Percentiles rank a stretch among this genome's conserved stretches.
Evolutionary conservation across 2,113 vertebrate species (phyloP).

Genomic region (Pelecanoides urinatrix): DNA sequence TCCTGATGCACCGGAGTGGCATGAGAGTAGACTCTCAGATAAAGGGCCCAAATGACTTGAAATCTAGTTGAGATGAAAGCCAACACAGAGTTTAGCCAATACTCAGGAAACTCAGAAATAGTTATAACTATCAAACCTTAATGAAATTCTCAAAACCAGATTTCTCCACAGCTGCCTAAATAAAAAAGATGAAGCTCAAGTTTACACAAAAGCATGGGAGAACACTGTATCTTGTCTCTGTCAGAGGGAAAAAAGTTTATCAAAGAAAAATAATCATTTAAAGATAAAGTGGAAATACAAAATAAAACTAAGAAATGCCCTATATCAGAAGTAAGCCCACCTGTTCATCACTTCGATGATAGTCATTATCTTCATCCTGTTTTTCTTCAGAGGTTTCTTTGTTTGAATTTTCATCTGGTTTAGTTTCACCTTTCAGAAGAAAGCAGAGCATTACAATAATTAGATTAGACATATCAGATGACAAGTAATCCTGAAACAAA

Average conservation of each 20-base stretch:
- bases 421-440: constrained; percentile 82
- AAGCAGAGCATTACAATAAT: neutral
- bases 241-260: neutral
- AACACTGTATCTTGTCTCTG: neutral
- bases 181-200: neutral
- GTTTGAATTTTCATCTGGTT: constrained; percentile 84
- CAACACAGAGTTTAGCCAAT: neutral
- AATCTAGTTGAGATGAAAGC: neutral
- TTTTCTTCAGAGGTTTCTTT: constrained; percentile 91
- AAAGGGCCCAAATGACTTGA: neutral
- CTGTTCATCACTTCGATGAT: constrained; percentile 95
- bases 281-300: neutral
- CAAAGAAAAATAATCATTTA: neutral
- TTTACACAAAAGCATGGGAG: neutral
- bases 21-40: neutral
- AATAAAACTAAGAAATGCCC: neutral
- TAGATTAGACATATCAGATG: neutral
- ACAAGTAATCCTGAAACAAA: neutral
- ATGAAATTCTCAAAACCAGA: neutral
- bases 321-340: constrained; percentile 60
- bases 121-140: neutral
- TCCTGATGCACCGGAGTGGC: neutral
- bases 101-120: neutral
- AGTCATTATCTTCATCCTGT: constrained; percentile 90
- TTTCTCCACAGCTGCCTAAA: neutral